Conservation (phyloP, 2,113 vertebrate species). For the Campylorhamphus procurvoides region DNA sequence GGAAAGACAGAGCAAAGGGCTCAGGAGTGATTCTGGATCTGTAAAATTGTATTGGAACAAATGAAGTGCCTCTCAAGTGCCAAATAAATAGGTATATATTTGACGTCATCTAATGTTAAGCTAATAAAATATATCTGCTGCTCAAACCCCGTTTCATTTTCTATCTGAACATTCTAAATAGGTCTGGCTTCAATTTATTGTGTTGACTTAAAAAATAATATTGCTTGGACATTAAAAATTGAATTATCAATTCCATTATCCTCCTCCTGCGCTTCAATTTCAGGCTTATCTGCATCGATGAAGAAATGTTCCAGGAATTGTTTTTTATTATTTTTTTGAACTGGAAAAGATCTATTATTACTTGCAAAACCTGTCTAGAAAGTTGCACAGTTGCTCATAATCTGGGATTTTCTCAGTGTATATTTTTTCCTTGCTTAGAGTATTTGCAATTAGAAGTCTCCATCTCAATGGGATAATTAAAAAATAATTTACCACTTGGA, state of each 20-base stretch:
- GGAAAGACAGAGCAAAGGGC: not conserved
- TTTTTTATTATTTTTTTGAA: not conserved
- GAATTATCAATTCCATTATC: constrained; percentile 36
- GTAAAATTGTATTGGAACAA: not conserved
- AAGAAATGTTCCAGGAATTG: not conserved
- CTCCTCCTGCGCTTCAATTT: not conserved
- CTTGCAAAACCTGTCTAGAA: constrained; percentile 28
- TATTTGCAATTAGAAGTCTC: constrained; percentile 54
- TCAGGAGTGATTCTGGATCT: not conserved
- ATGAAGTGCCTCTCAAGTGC: not conserved
- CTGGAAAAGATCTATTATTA: constrained; percentile 14
- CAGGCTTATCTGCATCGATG: not conserved
- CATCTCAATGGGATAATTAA: constrained; percentile 53
- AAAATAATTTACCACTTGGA: constrained; percentile 64
- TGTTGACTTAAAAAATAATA: not conserved
- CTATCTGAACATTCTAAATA: not conserved
- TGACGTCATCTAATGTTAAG: not conserved
- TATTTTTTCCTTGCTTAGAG: constrained; percentile 43
- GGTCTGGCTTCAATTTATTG: constrained; percentile 1
- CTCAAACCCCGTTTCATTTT: not conserved
- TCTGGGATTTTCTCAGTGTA: constrained; percentile 15
- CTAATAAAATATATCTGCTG: not conserved
- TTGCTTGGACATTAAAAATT: constrained; percentile 27
- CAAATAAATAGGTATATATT: constrained; percentile 2
- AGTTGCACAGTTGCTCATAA: constrained; percentile 45